These are phyloP conservation scores for Solen grandis DNA, from an alignment of 1,140 invertebrate genomes.

Conservation along the genomic window DNA sequence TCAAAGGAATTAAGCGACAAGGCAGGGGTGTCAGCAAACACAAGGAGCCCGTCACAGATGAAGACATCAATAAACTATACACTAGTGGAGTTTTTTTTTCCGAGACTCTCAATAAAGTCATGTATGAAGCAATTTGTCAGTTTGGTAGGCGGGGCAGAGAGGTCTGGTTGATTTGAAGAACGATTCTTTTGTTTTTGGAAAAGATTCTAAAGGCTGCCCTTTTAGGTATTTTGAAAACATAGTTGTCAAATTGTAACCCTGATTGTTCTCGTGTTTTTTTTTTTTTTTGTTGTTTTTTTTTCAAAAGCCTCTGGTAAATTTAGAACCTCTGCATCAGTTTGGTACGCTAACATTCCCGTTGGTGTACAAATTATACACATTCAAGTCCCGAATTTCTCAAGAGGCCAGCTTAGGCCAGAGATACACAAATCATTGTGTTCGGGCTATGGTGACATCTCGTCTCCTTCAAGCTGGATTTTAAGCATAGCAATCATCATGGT, in stretches of 20 bases:
- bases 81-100: constrained; percentile 28
- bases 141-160: constrained; percentile 15
- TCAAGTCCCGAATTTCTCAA: constrained; percentile 5
- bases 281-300: constrained; percentile 4
- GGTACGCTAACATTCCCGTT: constrained; percentile 14
- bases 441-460: constrained; percentile 9
- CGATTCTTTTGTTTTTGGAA: constrained; percentile 20
- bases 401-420: neutral
- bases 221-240: constrained; percentile 1
- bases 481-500: constrained; percentile 13
- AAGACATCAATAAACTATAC: constrained; percentile 21
- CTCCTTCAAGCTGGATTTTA: constrained; percentile 1
- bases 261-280: constrained; percentile 1
- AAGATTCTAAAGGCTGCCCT: constrained; percentile 6
- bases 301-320: neutral
- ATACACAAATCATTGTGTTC: constrained; percentile 9
- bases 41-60: constrained; percentile 16
- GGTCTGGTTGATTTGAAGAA: constrained; percentile 1
- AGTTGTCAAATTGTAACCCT: neutral
- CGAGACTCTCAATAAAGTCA: constrained; percentile 13
- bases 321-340: neutral
- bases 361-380: neutral
- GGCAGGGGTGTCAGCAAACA: constrained; percentile 16
- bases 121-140: constrained; percentile 15
- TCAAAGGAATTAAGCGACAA: constrained; percentile 23